phyloP scores from a whole-genome alignment of 2,797 vertebrate genomes.

The Dromococcyx pavoninus region DNA sequence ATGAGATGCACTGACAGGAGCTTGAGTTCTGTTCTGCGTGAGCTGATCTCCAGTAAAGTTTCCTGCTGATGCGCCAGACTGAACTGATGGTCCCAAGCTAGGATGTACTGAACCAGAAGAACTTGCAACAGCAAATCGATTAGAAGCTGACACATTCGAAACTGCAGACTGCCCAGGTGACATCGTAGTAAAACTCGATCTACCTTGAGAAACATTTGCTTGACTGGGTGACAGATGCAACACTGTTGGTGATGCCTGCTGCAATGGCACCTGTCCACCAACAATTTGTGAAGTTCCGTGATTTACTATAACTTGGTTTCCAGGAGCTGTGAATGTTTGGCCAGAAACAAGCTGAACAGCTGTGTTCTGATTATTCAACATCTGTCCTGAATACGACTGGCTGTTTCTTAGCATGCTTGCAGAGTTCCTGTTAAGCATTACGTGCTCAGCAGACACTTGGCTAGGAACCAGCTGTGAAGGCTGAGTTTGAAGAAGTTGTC shows the following conservation, averaged over 20 bases:
- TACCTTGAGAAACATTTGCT: slow-evolving; percentile 77
- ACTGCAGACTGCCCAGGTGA: slow-evolving; percentile 73
- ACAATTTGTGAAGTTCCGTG: slow-evolving; percentile 84
- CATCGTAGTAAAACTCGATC: slow-evolving; percentile 70
- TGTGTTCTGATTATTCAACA: slow-evolving; percentile 88
- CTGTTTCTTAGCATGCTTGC: slow-evolving; percentile 81
- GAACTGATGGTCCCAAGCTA: slow-evolving; percentile 70
- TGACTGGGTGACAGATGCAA: slow-evolving; percentile 87
- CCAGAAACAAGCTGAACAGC: slow-evolving; percentile 90
- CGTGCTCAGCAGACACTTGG: slow-evolving; percentile 79
- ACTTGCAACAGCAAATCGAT: slow-evolving; percentile 85
- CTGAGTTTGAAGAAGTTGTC: slow-evolving; percentile 84
- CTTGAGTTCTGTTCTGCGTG: slow-evolving; percentile 76
- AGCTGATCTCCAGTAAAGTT: slow-evolving; percentile 75
- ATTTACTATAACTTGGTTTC: slow-evolving; percentile 91
- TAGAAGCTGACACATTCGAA: slow-evolving; percentile 79
- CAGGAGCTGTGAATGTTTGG: slow-evolving; percentile 86
- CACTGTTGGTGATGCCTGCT: slow-evolving; percentile 76
- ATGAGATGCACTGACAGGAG: slow-evolving; percentile 81
- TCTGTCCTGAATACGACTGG: slow-evolving; percentile 83
- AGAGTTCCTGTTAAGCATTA: slow-evolving; percentile 80
- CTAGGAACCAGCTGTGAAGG: slow-evolving; percentile 78
- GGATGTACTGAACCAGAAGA: slow-evolving; percentile 77
- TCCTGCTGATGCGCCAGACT: slow-evolving; percentile 73
- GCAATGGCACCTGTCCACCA: slow-evolving; percentile 82